Conservation (phyloP, 2,797 vertebrate genomes). For the Propithecus deckenii region DNA sequence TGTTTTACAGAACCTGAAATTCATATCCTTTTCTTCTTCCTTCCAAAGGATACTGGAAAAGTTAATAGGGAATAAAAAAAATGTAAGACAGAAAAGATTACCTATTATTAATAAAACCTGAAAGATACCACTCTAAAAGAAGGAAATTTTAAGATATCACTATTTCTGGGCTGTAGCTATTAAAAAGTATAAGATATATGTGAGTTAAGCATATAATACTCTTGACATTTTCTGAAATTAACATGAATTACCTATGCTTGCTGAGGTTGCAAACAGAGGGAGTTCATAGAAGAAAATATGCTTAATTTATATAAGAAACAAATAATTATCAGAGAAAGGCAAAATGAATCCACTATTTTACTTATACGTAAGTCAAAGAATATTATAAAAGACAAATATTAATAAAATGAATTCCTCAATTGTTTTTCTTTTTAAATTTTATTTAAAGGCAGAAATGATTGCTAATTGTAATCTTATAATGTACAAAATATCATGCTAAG, state of each 20-base stretch:
- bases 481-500: background rate
- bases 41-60: slow-evolving; percentile 72
- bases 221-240: background rate
- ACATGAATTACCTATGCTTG: background rate
- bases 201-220: background rate
- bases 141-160: background rate
- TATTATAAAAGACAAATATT: background rate
- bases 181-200: background rate
- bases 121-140: slow-evolving; percentile 38
- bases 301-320: background rate
- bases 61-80: slow-evolving; percentile 62
- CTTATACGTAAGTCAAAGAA: background rate
- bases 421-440: background rate
- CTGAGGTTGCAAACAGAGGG: background rate
- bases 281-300: background rate
- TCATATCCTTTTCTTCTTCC: slow-evolving; percentile 51
- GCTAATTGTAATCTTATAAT: background rate
- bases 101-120: slow-evolving; percentile 82
- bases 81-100: slow-evolving; percentile 64
- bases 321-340: background rate
- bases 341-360: background rate
- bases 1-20: slow-evolving; percentile 35
- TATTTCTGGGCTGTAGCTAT: background rate
- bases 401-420: background rate
- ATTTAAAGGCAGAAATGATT: background rate